These are phyloP conservation scores for Acromyrmex charruanus DNA, from an alignment of 1,140 invertebrate genomes.

Conservation along the genomic window DNA sequence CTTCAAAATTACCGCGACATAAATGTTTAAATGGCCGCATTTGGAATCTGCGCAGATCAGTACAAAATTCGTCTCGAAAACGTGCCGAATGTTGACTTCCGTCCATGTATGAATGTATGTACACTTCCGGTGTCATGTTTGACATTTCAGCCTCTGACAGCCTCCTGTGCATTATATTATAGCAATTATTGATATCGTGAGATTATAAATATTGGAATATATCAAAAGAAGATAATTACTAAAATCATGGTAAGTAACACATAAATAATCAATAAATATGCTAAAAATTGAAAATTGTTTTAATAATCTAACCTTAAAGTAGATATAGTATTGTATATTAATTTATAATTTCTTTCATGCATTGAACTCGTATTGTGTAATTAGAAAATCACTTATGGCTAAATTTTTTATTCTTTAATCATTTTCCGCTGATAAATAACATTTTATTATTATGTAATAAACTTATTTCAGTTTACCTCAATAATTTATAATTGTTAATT, in stretches of 20 bases:
- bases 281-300: background rate
- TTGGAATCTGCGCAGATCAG: too few relatives aligned
- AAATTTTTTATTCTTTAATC: background rate
- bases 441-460: too few relatives aligned
- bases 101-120: constrained; percentile 4
- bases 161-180: constrained; percentile 26
- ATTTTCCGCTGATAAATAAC: background rate
- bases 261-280: background rate
- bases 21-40: too few relatives aligned
- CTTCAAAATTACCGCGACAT: too few relatives aligned
- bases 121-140: constrained; percentile 58
- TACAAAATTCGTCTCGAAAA: too few relatives aligned
- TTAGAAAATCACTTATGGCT: background rate
- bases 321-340: background rate
- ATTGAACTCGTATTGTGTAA: background rate
- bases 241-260: constrained; percentile 67
- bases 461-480: background rate
- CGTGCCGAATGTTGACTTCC: too few relatives aligned
- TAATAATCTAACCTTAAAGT: constrained; percentile 53
- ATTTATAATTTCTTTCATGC: background rate
- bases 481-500: background rate
- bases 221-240: constrained; percentile 49
- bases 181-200: constrained; percentile 47
- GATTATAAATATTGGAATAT: constrained; percentile 33
- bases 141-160: constrained; percentile 59